Percentiles rank a stretch among this genome's conserved stretches.
phyloP scores from a whole-genome alignment of 2,797 vertebrate genomes.

The Capromys pilorides region DNA sequence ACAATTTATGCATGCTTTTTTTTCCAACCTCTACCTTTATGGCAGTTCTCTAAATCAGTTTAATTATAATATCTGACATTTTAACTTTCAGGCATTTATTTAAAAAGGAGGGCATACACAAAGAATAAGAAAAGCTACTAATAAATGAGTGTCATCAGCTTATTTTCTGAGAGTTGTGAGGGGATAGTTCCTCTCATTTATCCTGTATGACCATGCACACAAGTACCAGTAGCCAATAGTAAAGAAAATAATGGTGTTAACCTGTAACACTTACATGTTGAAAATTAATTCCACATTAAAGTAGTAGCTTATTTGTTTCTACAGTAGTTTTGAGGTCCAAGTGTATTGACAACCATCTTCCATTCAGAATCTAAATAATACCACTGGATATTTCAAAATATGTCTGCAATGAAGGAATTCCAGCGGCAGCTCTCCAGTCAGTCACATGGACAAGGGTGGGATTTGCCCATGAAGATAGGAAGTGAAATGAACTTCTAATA shows the following conservation, averaged over 20 bases:
- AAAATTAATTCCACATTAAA: conserved; percentile 19
- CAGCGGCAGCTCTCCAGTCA: background rate
- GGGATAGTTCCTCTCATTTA: background rate
- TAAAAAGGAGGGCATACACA: background rate
- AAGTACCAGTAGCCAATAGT: background rate
- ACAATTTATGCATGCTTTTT: conserved; percentile 43
- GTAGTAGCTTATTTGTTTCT: background rate
- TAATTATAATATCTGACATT: conserved; percentile 45
- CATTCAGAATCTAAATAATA: conserved; percentile 11
- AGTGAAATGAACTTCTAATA: background rate
- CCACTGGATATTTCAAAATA: background rate
- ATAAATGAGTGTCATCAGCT: background rate
- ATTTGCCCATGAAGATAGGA: background rate
- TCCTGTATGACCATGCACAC: background rate
- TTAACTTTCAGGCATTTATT: conserved; percentile 19
- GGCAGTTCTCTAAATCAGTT: conserved; percentile 1
- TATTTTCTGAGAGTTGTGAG: background rate
- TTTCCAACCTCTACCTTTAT: background rate
- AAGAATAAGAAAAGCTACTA: conserved; percentile 34
- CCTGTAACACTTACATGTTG: background rate
- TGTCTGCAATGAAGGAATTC: background rate
- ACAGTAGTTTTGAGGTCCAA: background rate
- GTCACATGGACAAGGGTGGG: background rate
- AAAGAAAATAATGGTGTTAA: conserved; percentile 14
- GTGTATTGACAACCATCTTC: background rate